These are phyloP conservation scores for Horisme vitalbata DNA, from an alignment of 2,888 invertebrate genomes.

Conservation along the genomic window DNA sequence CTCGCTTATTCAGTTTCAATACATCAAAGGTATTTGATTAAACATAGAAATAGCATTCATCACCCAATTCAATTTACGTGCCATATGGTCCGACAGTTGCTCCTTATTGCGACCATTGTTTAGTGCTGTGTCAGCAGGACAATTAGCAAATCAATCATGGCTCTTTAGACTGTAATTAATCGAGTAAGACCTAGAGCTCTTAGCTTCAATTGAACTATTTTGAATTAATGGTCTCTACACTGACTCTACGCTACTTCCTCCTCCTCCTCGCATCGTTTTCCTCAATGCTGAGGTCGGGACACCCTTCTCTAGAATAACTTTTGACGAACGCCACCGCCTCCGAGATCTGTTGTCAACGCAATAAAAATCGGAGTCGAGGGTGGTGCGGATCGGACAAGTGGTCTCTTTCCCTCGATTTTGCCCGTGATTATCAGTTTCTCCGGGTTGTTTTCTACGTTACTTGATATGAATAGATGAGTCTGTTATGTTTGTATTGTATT, in stretches of 20 bases:
- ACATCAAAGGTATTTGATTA: slow-evolving; percentile 9
- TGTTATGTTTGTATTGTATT: no score
- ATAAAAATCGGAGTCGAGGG: no score
- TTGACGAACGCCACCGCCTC: no score
- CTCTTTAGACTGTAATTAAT: slow-evolving; percentile 28
- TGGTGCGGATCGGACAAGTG: no score
- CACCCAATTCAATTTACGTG: slow-evolving; percentile 10
- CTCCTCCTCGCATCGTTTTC: no score
- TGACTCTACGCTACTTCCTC: background rate
- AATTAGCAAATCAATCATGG: slow-evolving; percentile 34
- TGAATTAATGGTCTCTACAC: background rate
- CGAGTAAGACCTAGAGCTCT: slow-evolving; percentile 7
- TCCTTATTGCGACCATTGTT: slow-evolving; percentile 24
- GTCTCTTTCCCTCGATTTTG: no score
- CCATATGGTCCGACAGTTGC: slow-evolving; percentile 10
- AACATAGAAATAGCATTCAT: background rate
- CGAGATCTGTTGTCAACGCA: no score
- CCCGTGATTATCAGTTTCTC: no score
- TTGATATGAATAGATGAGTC: no score
- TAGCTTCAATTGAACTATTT: background rate
- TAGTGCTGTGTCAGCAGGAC: slow-evolving; percentile 24
- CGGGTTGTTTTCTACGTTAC: no score
- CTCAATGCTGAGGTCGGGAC: background rate
- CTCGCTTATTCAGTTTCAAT: no score
- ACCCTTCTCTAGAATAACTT: background rate